A percentile compares a stretch with the other conserved stretches of the same genome.
These are phyloP conservation scores for Drosophila asahinai DNA, from an alignment of 1,140 invertebrate species.

Conservation along the genomic window DNA sequence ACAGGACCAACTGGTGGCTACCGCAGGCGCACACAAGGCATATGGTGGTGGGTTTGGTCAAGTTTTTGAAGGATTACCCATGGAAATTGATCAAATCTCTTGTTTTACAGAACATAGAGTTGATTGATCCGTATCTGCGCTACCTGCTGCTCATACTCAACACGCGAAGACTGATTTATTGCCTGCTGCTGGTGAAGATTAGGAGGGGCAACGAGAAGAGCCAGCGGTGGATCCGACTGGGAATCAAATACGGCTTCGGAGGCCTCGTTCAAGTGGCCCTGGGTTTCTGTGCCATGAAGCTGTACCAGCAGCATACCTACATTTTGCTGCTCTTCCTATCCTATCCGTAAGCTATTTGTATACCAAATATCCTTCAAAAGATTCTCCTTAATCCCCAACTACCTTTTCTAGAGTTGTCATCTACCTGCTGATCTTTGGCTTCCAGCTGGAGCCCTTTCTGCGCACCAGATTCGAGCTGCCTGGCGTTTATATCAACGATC, in stretches of 20 bases:
- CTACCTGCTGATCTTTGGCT: constrained; percentile 94
- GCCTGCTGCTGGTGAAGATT: constrained; percentile 70
- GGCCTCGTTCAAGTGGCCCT: constrained; percentile 54
- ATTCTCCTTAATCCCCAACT: neutral
- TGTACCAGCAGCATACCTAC: constrained; percentile 66
- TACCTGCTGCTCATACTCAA: constrained; percentile 93
- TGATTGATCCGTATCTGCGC: constrained; percentile 95
- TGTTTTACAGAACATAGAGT: constrained; percentile 95
- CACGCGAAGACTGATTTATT: constrained; percentile 91
- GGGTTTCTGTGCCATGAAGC: constrained; percentile 87
- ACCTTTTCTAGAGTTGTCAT: constrained; percentile 86
- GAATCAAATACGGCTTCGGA: constrained; percentile 69
- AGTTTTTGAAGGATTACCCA: neutral
- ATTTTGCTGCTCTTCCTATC: constrained; percentile 86
- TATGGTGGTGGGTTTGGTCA: constrained; percentile 90
- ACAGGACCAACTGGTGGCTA: constrained; percentile 98
- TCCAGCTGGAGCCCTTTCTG: constrained; percentile 89
- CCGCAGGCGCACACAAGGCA: constrained; percentile 95
- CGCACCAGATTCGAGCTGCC: constrained; percentile 86
- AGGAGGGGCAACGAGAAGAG: constrained; percentile 29
- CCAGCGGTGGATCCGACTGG: constrained; percentile 32
- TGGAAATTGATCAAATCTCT: neutral
- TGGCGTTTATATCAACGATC: constrained; percentile 78
- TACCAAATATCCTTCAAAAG: neutral
- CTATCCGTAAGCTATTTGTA: constrained; percentile 91